Evolutionary conservation across 92 coral and sea anemone genomes (phyloP), one percentile per base, ranked within the genome.

Genomic region (Heliopora coerulea): DNA sequence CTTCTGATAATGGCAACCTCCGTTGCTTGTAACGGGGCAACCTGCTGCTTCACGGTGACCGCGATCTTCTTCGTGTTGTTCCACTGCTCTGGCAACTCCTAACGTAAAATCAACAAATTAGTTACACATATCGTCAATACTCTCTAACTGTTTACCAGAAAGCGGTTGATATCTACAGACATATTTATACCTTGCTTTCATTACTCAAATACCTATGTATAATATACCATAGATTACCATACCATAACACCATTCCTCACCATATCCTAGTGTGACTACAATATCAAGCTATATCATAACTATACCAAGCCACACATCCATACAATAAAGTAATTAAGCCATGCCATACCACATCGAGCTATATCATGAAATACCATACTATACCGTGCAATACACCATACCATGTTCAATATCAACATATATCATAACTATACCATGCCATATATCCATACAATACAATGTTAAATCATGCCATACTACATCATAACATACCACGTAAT

Each of bases 41-140:
- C 99, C 72, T 90, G 96, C 70, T 95, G 99, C 52, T 95, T 95
- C 49, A 95, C 99, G 29, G 99, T 95, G 68, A 95, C 99, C 54
- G 93, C 97, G 32, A 85, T 95, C 89, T 95, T 95, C 90, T 95
- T 95, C 82, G 84, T 79, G 78, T 95, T 95, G 79, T 95, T 95
- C 99, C 99, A 95, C 49, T 95, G 99, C 73, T 95, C 96, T 29
- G 99, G 96, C 1, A 95, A 90, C 73, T 95, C 99, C 90, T 89
- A 29, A 35, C 13, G 11, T 23, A 23, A 56, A 23, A 23, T 28
- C 29, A 23, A 23, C 8, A 23, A 56, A 56, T 56, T 14, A 7
- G 58, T 5, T 50, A 50, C 19, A 50, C 6, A 5, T 17, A 17
- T 5, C 20, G n/a, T n/a, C n/a, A n/a, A n/a, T 23, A 17, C 17